These are phyloP conservation scores for Daubentonia madagascariensis DNA, from an alignment of 2,113 vertebrate genomes.

Conservation along the genomic window DNA sequence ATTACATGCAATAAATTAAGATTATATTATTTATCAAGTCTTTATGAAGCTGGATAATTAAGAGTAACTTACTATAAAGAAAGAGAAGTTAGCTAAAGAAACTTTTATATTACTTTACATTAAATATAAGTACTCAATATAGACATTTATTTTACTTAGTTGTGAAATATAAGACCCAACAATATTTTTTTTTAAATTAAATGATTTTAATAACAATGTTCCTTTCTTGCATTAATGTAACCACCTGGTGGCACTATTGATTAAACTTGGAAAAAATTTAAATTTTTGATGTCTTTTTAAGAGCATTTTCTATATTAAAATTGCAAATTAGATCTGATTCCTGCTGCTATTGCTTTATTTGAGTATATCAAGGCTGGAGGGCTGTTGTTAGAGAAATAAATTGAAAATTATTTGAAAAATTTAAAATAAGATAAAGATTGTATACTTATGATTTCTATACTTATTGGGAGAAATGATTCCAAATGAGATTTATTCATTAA, in stretches of 20 bases:
- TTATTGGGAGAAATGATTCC: neutral
- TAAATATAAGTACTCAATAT: neutral
- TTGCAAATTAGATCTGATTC: slow-evolving; percentile 21
- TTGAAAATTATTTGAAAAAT: slow-evolving; percentile 56
- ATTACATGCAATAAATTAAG: neutral
- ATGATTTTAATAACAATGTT: neutral
- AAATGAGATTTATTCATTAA: neutral
- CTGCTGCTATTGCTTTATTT: neutral
- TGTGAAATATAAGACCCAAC: neutral
- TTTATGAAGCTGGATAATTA: neutral
- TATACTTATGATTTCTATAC: neutral
- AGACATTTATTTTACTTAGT: neutral
- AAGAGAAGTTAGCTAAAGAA: neutral
- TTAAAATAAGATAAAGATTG: neutral
- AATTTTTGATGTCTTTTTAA: neutral
- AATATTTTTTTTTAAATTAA: neutral
- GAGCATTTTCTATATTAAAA: slow-evolving; percentile 16
- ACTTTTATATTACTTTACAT: neutral
- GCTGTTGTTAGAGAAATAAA: neutral
- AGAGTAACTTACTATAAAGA: neutral
- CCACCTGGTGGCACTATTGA: slow-evolving; percentile 87
- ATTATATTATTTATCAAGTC: neutral
- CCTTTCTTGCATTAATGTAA: slow-evolving; percentile 54
- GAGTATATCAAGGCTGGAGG: neutral
- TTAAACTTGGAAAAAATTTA: slow-evolving; percentile 74